Conservation (phyloP, 2,113 vertebrate species). For the Triplophysa tibetana region DNA sequence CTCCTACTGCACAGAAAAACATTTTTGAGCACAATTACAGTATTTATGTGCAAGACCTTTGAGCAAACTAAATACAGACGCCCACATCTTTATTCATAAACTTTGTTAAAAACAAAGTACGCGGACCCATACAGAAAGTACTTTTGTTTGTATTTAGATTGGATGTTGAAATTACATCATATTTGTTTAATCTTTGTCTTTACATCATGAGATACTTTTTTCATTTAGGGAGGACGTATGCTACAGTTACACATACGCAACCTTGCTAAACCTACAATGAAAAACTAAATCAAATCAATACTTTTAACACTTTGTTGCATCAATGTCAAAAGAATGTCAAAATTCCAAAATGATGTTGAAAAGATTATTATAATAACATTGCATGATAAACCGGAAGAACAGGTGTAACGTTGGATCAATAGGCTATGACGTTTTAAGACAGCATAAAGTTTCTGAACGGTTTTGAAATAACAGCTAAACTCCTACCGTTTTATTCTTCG, state of each 20-base stretch:
- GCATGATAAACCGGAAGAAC: not conserved
- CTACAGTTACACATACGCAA: not conserved
- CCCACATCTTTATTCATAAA: constrained; percentile 44
- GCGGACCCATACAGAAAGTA: not conserved
- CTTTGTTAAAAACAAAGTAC: constrained; percentile 20
- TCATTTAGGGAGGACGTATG: not conserved
- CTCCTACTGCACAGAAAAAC: constrained; percentile 31
- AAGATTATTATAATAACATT: not conserved
- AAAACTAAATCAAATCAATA: not conserved
- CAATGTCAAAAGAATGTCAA: not conserved
- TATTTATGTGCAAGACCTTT: constrained; percentile 40
- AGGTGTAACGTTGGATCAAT: not conserved
- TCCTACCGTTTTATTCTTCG: constrained; percentile 26
- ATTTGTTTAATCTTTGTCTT: constrained; percentile 8
- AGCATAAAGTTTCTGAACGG: not conserved
- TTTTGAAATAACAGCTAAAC: not conserved
- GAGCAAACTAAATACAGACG: constrained; percentile 17
- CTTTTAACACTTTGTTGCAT: not conserved
- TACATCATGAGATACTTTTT: not conserved
- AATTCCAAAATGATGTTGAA: not conserved
- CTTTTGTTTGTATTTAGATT: not conserved
- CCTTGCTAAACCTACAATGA: not conserved
- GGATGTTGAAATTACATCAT: not conserved
- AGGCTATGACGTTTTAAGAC: not conserved
- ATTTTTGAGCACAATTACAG: constrained; percentile 40